These are phyloP conservation scores for Agonopterix arenella DNA, from an alignment of 2,888 invertebrate species.

Conservation along the genomic window DNA sequence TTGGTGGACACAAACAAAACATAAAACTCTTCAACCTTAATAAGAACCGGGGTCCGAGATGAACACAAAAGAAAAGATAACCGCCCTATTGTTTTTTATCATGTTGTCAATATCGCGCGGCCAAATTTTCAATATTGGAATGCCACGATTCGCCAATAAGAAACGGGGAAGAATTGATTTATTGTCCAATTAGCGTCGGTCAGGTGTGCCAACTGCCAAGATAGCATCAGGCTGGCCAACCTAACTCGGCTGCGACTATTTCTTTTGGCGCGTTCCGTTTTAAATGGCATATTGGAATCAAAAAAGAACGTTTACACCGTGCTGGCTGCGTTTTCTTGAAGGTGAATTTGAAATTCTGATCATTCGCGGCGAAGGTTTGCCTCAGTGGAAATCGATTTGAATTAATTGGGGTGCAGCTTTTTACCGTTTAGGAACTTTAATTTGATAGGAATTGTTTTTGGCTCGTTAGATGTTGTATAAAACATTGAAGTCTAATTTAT, in stretches of 20 bases:
- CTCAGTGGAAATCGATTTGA: slow-evolving; percentile 72
- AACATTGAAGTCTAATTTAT: slow-evolving; percentile 1
- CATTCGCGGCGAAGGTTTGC: slow-evolving; percentile 44
- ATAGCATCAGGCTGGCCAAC: slow-evolving; percentile 74
- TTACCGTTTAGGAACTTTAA: slow-evolving; percentile 60
- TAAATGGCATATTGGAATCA: slow-evolving; percentile 74
- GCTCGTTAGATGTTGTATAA: slow-evolving; percentile 4
- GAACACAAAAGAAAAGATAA: slow-evolving; percentile 76
- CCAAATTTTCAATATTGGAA: slow-evolving; percentile 78
- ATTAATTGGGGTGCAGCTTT: slow-evolving; percentile 60
- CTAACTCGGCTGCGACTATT: slow-evolving; percentile 65
- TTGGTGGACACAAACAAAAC: slow-evolving; percentile 63
- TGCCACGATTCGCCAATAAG: slow-evolving; percentile 76
- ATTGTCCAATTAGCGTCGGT: slow-evolving; percentile 78
- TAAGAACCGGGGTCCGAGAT: slow-evolving; percentile 70
- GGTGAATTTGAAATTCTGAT: slow-evolving; percentile 73
- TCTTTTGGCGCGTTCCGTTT: slow-evolving; percentile 52
- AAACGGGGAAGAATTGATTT: slow-evolving; percentile 76
- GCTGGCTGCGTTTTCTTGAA: slow-evolving; percentile 59
- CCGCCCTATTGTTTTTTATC: slow-evolving; percentile 74
- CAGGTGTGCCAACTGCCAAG: slow-evolving; percentile 78
- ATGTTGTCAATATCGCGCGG: slow-evolving; percentile 76
- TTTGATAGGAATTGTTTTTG: slow-evolving; percentile 50
- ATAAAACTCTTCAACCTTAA: slow-evolving; percentile 61
- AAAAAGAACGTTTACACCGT: slow-evolving; percentile 73